Base-by-base conservation (phyloP, 2,113 vertebrate species). In the Lepus americanus region DNA sequence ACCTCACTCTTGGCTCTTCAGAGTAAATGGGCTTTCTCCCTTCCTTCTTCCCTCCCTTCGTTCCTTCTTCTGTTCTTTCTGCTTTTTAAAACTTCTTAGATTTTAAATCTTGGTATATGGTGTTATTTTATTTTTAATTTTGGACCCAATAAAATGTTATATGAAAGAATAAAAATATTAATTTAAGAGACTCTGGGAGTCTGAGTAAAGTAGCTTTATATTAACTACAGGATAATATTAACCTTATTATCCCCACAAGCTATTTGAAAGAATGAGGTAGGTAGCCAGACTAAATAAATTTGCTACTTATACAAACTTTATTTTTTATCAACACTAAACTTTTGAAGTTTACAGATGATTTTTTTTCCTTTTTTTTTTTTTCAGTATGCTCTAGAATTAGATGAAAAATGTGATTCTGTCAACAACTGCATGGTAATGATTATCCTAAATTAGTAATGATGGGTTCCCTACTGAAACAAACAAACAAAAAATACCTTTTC, bases 271-370 rank as follows among this genome's bases (percentile, higher is more conserved):
- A 61, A 80, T 92, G 36, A 95, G 88, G 87, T 91, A 94, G 69
- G 74, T 89, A 92, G 86, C 66, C 79, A 80, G 85, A 87, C 90
- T 88, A 95, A 97, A 90, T 94, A 95, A 79, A 89, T 94, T 94
- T 78, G 82, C 85, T 94, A 92, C 85, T 92, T 94, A 94, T 92
- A 70, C 92, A 87, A 84, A 64, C 59, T 87, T 84, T 44, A 7
- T 39, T 39, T 44, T 44, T 95, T 94, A 67, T 90, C 84, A 96
- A 98, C 98, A 98, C 98, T 98, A 98, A 98, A 98, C 87, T 97
- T 97, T 73, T 85, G 74, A 96, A 97, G 97, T 98, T 98, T 98
- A 98, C 96, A 96, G 22, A 74, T 3, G 10, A n/a, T 94, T 85
- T 72, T 86, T 92, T 81, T 19, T 80, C 66, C 69, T 20, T 76